A percentile compares a stretch with the other conserved stretches of the same genome.
These are phyloP conservation scores for Perca schrenkii DNA, from an alignment of 2,113 vertebrate species.

Conservation along the genomic window DNA sequence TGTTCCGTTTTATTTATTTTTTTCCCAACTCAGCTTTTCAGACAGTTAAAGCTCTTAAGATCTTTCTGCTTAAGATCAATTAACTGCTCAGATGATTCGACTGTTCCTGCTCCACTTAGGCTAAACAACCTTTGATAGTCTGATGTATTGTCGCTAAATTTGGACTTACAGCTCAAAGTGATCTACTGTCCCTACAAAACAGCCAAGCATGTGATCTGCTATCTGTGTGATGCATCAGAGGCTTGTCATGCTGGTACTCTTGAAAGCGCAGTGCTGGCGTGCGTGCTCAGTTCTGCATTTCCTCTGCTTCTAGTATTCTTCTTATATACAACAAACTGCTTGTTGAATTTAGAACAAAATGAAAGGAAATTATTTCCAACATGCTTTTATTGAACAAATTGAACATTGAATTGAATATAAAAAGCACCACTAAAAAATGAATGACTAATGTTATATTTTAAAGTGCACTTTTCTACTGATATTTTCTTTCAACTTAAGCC, in stretches of 20 bases:
- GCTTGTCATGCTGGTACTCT: constrained; percentile 59
- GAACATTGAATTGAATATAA: too few relatives aligned
- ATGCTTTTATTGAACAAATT: too few relatives aligned
- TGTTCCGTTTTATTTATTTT: not conserved
- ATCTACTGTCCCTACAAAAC: constrained; percentile 33
- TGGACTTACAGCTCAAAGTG: constrained; percentile 38
- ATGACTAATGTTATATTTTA: too few relatives aligned
- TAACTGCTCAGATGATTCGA: not conserved
- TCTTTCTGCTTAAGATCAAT: not conserved
- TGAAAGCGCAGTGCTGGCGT: constrained; percentile 38
- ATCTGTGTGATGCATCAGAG: constrained; percentile 57
- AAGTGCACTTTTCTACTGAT: too few relatives aligned
- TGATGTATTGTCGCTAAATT: constrained; percentile 17
- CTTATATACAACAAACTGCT: too few relatives aligned
- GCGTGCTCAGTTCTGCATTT: not conserved
- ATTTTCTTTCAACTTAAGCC: too few relatives aligned
- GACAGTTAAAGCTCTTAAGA: not conserved
- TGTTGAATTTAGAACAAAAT: too few relatives aligned
- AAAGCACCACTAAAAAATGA: too few relatives aligned
- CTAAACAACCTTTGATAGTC: constrained; percentile 1
- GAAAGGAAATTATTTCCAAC: too few relatives aligned
- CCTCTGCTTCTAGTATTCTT: too few relatives aligned
- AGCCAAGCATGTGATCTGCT: constrained; percentile 59
- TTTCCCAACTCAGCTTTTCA: not conserved
- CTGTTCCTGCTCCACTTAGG: not conserved